Percentiles rank a stretch among this genome's conserved stretches.
These are phyloP conservation scores for Centropus bengalensis DNA, from an alignment of 2,113 vertebrate genomes.

Conservation along the genomic window DNA sequence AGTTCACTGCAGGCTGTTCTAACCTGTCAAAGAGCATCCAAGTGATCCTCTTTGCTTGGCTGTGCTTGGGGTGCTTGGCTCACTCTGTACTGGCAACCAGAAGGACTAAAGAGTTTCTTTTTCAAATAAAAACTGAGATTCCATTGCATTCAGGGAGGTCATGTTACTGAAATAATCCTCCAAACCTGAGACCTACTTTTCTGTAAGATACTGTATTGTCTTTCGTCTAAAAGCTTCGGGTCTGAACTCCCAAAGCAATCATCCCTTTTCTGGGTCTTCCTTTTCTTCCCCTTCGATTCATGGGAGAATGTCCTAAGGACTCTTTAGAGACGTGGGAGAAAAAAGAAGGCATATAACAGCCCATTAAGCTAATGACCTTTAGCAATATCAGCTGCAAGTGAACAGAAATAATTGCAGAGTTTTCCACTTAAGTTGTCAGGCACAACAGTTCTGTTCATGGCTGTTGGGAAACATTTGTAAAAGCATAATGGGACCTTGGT, in stretches of 20 bases:
- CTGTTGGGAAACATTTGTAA: not conserved
- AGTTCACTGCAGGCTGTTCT: not conserved
- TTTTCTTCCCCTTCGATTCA: not conserved
- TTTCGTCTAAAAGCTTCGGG: slow-evolving; percentile 28
- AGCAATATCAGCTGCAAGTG: not conserved
- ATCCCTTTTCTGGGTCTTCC: not conserved
- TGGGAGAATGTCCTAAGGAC: not conserved
- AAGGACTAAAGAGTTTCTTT: not conserved
- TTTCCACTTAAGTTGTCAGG: slow-evolving; percentile 41
- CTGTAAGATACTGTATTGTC: not conserved
- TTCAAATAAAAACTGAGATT: not conserved
- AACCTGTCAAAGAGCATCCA: not conserved
- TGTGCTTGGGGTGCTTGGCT: not conserved
- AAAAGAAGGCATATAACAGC: not conserved
- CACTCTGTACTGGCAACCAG: not conserved
- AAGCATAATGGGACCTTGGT: not conserved
- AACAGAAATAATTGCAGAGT: slow-evolving; percentile 34
- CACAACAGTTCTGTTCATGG: not conserved
- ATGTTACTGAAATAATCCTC: not conserved
- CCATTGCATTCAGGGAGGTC: not conserved
- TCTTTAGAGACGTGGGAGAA: not conserved
- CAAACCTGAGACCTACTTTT: not conserved
- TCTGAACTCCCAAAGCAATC: slow-evolving; percentile 32
- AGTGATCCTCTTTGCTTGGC: not conserved
- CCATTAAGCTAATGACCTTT: slow-evolving; percentile 38